Base-by-base conservation (phyloP, 2,113 vertebrate species). In the Ursus arctos region DNA sequence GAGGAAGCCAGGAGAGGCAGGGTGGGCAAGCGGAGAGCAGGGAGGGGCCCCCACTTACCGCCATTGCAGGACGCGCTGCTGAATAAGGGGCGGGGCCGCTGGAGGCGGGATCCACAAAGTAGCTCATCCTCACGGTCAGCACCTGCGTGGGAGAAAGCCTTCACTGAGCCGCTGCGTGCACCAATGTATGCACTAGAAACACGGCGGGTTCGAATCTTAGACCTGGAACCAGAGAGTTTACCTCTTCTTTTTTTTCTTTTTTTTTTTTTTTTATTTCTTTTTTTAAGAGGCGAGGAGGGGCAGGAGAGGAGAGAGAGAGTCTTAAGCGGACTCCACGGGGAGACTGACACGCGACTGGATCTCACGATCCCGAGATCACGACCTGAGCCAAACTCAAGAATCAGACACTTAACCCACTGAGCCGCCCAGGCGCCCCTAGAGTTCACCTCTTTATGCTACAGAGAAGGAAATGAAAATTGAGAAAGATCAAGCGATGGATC, bases 31-130 rank as follows among this genome's bases (percentile, higher is more conserved):
- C 11, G 18, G 57, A 65, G 33, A 15, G 2, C 11, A 33, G 21
- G 53, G 24, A 71, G 82, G 74, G 33, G 33, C 28, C 2, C 59
- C n/a, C 51, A 96, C 99, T 99, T 99, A 99, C 99, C 99, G 98
- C 98, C 87, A 98, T 77, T 57, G 98, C 98, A 94, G 99, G 99
- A 95, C 99, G 98, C 97, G 99, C 97, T 49, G 98, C 97, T 85
- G 99, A 98, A 90, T 99, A 99, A 97, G 99, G 98, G 96, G 98
- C 98, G 28, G 99, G 86, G 92, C 94, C 99, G 96, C 98, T 98
- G 9, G 99, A 98, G 97, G 99, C 90, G 63, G 99, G 98, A 98
- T 99, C 99, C 99, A 99, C 95, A 95, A 99, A 99, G 99, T 99
- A 99, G 99, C 99, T 99, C 99, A 99, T 99, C 97, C 95, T 98